phyloP scores from a whole-genome alignment of 2,888 invertebrate genomes.

The Halocaridina rubra region DNA sequence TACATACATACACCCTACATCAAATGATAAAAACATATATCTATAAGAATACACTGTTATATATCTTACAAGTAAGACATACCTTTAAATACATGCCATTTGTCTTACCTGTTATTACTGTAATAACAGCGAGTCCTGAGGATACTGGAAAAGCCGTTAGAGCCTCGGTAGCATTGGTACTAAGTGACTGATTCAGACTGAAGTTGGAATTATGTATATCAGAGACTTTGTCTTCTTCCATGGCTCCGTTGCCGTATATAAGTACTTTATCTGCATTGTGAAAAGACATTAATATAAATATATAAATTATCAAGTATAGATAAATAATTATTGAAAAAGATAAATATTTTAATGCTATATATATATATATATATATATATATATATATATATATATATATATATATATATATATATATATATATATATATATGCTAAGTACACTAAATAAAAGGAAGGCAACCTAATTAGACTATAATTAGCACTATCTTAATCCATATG shows the following conservation, averaged over 20 bases:
- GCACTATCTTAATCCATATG: neutral
- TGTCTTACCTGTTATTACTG: neutral
- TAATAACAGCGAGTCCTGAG: too few relatives aligned
- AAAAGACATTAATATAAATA: slow-evolving; percentile 9
- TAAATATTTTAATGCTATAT: too few relatives aligned
- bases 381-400: slow-evolving; percentile 1
- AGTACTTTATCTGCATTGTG: neutral
- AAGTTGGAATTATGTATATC: neutral
- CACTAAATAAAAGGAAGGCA: neutral
- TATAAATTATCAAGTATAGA: slow-evolving; percentile 16
- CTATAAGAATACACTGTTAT: neutral
- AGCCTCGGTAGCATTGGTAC: too few relatives aligned
- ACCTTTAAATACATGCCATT: neutral
- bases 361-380: slow-evolving; percentile 2
- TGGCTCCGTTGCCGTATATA: neutral
- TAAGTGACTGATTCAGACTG: neutral
- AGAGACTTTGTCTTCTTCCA: neutral
- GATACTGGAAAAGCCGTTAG: too few relatives aligned
- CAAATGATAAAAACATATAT: neutral
- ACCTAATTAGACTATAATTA: neutral
- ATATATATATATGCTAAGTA: neutral
- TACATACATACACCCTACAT: neutral
- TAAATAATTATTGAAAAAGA: slow-evolving; percentile 16
- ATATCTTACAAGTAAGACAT: neutral
- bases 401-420: slow-evolving; percentile 3